Conservation (phyloP, 2,113 vertebrate genomes). For the Rhynchopsitta pachyrhyncha region DNA sequence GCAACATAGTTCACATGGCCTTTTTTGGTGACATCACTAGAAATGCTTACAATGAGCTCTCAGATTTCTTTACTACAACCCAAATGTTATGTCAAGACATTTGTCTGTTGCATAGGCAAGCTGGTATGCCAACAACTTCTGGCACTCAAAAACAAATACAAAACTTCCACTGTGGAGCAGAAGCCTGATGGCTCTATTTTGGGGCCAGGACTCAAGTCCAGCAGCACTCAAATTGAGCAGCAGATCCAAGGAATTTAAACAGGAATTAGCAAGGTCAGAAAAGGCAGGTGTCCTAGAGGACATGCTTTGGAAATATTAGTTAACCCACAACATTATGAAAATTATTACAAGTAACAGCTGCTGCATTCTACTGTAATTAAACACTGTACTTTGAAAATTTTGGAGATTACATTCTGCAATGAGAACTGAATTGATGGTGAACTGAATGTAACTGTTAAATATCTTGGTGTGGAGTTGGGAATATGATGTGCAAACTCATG, state of each 20-base stretch:
- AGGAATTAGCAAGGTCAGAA: background rate
- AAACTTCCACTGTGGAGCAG: background rate
- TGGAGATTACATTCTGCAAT: background rate
- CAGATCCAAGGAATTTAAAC: background rate
- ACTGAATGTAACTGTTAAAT: background rate
- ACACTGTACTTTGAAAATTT: background rate
- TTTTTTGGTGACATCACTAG: background rate
- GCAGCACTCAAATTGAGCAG: background rate
- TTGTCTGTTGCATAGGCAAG: background rate
- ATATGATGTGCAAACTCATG: background rate
- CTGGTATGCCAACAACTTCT: background rate
- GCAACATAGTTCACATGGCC: accelerated
- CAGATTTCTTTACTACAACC: background rate
- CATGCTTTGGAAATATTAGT: background rate
- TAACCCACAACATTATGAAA: background rate
- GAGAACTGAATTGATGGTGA: background rate
- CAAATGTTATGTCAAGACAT: background rate
- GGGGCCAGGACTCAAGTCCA: background rate
- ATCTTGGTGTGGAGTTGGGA: background rate
- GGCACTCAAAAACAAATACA: background rate
- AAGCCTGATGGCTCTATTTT: background rate
- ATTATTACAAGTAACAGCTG: background rate
- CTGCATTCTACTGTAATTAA: background rate
- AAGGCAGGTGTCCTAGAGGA: background rate
- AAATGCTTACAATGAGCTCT: background rate